Percentiles rank a stretch among this genome's conserved stretches.
Evolutionary conservation across 2,888 invertebrate species (phyloP).

Genomic region (Conchocele bisecta): DNA sequence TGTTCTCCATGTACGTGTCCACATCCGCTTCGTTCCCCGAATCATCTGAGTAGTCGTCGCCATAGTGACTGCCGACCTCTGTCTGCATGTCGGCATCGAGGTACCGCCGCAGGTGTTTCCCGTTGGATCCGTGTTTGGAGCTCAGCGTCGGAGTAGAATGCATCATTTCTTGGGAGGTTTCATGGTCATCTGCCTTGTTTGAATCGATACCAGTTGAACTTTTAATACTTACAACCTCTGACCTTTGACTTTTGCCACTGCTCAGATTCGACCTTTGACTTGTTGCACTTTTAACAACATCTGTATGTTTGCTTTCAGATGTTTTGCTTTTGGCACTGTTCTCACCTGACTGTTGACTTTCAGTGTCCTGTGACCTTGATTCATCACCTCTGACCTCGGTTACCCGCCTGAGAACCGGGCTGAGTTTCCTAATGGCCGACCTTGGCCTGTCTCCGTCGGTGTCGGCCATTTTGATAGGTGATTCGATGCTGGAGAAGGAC

Average conservation of each 20-base stretch:
- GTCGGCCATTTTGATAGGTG: conserved; percentile 33
- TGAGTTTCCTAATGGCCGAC: conserved; percentile 35
- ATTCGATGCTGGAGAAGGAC: conserved; percentile 49
- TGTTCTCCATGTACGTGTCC: conserved; percentile 66
- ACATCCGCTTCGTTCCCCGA: conserved; percentile 70
- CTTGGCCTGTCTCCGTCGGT: conserved; percentile 17
- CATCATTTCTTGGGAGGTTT: conserved; percentile 13
- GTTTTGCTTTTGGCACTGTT: conserved; percentile 9
- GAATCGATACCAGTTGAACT: conserved; percentile 1
- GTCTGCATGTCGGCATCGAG: conserved; percentile 62
- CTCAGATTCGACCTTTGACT: conserved; percentile 15
- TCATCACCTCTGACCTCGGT: conserved; percentile 25
- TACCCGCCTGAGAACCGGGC: conserved; percentile 43
- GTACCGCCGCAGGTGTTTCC: conserved; percentile 19
- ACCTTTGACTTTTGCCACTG: not conserved
- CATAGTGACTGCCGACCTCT: conserved; percentile 67
- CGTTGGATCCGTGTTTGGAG: conserved; percentile 22
- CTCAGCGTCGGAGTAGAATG: conserved; percentile 42
- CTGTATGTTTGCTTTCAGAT: conserved; percentile 9
- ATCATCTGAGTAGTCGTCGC: conserved; percentile 55
- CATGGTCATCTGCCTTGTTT: not conserved
- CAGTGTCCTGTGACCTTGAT: not conserved
- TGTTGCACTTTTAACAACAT: conserved; percentile 2
- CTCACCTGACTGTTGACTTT: conserved; percentile 13
- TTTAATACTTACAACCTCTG: conserved; percentile 2